phyloP scores from a whole-genome alignment of 1,140 invertebrate species.

The Muscidifurax raptorellus region DNA sequence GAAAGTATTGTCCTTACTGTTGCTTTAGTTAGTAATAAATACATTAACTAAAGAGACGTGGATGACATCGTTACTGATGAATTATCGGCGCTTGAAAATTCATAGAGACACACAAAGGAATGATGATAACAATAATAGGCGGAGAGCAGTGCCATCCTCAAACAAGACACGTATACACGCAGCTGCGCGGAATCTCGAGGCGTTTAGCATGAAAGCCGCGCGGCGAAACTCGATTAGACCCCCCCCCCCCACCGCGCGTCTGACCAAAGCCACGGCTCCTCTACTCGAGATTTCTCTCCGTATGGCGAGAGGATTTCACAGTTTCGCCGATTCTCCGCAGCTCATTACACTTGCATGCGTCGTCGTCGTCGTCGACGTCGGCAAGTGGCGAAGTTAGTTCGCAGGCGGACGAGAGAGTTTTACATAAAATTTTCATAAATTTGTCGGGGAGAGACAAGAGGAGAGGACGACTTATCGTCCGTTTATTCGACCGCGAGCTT shows the following conservation, averaged over 20 bases:
- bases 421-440: constrained; percentile 56
- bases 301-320: not conserved
- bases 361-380: not conserved
- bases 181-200: not conserved
- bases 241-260: not conserved
- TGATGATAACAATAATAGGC: not conserved
- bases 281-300: not conserved
- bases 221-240: constrained; percentile 26
- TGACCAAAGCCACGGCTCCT: not conserved
- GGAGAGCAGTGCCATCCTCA: not conserved
- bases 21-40: too few species aligned
- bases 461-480: constrained; percentile 33
- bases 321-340: constrained; percentile 34
- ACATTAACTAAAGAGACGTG: too few species aligned
- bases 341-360: constrained; percentile 54
- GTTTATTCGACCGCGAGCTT: constrained; percentile 41
- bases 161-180: too few species aligned
- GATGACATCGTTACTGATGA: too few species aligned
- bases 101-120: too few species aligned
- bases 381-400: constrained; percentile 45
- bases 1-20: not conserved
- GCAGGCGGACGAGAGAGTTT: not conserved
- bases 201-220: constrained; percentile 2
- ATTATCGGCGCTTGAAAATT: too few species aligned
- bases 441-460: constrained; percentile 45